phyloP scores from a whole-genome alignment of 2,797 vertebrate genomes.

The Podarcis lilfordi region DNA sequence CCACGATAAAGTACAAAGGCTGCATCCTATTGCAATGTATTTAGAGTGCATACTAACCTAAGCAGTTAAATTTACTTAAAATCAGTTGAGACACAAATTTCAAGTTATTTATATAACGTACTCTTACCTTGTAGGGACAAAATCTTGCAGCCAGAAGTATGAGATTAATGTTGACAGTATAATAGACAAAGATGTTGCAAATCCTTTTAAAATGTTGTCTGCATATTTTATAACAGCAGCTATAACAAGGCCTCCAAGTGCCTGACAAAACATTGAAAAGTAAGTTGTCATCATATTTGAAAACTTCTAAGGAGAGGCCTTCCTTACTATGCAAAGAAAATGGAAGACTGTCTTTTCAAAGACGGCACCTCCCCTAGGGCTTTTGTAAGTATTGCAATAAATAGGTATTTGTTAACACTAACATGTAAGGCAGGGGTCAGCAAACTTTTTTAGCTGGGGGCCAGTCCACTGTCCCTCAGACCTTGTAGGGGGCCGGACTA shows the following conservation, averaged over 20 bases:
- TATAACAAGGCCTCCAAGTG: slow-evolving; percentile 95
- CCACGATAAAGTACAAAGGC: neutral
- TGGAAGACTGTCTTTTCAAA: neutral
- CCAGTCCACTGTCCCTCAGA: too few species aligned
- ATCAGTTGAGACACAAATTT: neutral
- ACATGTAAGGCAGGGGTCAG: too few species aligned
- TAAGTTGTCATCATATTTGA: neutral
- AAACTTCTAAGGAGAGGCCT: neutral
- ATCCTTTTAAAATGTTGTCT: slow-evolving; percentile 99
- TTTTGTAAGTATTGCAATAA: neutral
- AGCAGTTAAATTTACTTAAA: slow-evolving; percentile 1
- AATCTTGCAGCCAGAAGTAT: slow-evolving; percentile 98
- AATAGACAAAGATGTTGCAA: slow-evolving; percentile 97
- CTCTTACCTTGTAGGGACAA: slow-evolving; percentile 92
- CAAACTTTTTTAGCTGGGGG: too few species aligned
- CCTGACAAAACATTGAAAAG: slow-evolving; percentile 78
- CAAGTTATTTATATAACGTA: neutral
- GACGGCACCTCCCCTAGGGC: neutral
- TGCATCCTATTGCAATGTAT: neutral
- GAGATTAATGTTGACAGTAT: slow-evolving; percentile 97
- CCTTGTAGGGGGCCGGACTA: too few species aligned
- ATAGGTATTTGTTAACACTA: neutral
- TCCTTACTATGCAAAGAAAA: neutral
- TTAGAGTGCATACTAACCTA: neutral
- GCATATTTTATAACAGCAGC: slow-evolving; percentile 99